phyloP scores from a whole-genome alignment of 2,797 vertebrate genomes.

The Poeciliopsis turneri region DNA sequence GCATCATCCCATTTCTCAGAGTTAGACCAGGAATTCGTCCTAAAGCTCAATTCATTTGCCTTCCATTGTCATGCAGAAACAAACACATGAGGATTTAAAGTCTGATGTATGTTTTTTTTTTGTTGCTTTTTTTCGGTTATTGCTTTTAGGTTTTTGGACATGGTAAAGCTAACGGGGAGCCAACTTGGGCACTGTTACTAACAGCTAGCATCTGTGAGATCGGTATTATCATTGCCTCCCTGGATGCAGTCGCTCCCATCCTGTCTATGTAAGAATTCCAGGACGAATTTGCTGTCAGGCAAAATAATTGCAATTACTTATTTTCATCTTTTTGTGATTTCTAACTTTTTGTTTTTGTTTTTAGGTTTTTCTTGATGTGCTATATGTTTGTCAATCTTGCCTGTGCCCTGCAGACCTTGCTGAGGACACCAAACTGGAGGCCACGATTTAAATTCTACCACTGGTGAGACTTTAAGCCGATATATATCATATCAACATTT shows the following conservation, averaged over 20 bases:
- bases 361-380: slow-evolving; percentile 99
- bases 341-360: background rate
- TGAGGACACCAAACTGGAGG: slow-evolving; percentile 98
- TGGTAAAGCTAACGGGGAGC: slow-evolving; percentile 95
- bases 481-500: background rate
- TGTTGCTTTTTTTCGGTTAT: background rate
- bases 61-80: background rate
- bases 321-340: background rate
- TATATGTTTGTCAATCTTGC: slow-evolving; percentile 99
- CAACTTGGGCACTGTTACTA: slow-evolving; percentile 96
- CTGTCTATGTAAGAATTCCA: slow-evolving; percentile 91
- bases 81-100: background rate
- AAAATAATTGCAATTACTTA: background rate
- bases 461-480: slow-evolving; percentile 81
- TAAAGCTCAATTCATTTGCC: background rate
- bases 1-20: slow-evolving; percentile 96
- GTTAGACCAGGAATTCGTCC: slow-evolving; percentile 35
- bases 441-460: slow-evolving; percentile 98
- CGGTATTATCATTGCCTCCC: slow-evolving; percentile 96
- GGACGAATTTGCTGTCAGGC: background rate
- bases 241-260: slow-evolving; percentile 97
- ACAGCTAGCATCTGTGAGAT: slow-evolving; percentile 97
- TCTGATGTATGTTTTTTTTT: background rate
- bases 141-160: slow-evolving; percentile 92
- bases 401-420: slow-evolving; percentile 94